Evolutionary conservation across 2,113 vertebrate species (phyloP).

Genomic region (Phalacrocorax carbo): DNA sequence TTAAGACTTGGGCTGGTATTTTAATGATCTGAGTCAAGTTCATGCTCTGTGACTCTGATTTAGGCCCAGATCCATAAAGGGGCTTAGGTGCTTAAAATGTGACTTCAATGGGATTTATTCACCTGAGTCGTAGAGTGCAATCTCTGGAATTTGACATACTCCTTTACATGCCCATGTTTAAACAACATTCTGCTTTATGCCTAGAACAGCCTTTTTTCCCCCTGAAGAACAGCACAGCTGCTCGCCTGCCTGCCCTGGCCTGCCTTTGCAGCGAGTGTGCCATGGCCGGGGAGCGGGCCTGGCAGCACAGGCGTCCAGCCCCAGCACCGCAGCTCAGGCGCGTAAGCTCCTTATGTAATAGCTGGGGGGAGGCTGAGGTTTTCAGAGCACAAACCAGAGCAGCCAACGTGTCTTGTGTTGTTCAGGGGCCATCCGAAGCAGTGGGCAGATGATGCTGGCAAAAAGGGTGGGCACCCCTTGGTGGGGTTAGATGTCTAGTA

Average conservation of each 20-base stretch:
- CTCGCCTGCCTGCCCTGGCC: not conserved
- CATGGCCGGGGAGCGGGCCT: not conserved
- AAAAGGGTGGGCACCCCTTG: not conserved
- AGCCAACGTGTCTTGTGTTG: rapidly evolving
- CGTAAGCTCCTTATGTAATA: not conserved
- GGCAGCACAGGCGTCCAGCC: not conserved
- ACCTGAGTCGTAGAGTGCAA: not conserved
- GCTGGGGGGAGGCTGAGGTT: not conserved
- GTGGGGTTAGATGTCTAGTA: rapidly evolving
- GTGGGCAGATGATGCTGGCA: not conserved
- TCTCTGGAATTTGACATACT: not conserved
- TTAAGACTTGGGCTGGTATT: not conserved
- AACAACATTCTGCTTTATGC: not conserved
- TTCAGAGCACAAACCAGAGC: not conserved
- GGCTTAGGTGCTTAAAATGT: conserved; percentile 9
- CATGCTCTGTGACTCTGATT: not conserved
- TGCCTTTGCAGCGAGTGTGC: not conserved
- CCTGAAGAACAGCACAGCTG: not conserved
- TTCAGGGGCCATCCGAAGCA: not conserved
- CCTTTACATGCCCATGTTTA: not conserved
- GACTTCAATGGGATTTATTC: not conserved
- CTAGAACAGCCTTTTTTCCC: not conserved
- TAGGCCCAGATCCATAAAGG: not conserved
- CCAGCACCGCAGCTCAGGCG: not conserved
- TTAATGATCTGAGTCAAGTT: not conserved